A percentile compares a stretch with the other conserved stretches of the same genome.
Conservation (phyloP, 2,113 vertebrate species). For the Mastomys coucha region DNA sequence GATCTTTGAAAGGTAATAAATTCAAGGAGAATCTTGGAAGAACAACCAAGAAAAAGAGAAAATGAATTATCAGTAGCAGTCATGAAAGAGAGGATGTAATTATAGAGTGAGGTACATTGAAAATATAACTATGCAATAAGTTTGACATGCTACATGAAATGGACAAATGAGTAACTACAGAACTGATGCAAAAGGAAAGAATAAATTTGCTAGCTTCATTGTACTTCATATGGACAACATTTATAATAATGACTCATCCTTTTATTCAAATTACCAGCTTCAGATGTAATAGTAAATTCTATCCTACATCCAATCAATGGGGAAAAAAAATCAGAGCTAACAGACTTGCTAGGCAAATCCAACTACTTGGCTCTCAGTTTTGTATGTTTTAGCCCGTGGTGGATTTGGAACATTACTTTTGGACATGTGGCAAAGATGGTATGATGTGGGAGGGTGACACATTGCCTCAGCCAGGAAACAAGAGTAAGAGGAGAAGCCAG, state of each 20-base stretch:
- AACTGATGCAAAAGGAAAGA: not conserved
- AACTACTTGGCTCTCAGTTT: not conserved
- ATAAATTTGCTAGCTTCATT: not conserved
- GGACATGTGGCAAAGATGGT: not conserved
- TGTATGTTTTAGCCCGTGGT: not conserved
- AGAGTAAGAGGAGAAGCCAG: not conserved
- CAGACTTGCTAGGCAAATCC: not conserved
- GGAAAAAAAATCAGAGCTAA: not conserved
- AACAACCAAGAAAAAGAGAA: not conserved
- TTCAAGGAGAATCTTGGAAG: not conserved
- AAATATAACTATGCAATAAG: not conserved
- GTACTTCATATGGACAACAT: not conserved
- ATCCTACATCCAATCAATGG: not conserved
- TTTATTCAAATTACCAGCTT: not conserved
- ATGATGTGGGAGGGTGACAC: not conserved
- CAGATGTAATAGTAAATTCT: not conserved
- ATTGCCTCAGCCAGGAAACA: not conserved
- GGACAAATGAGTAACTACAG: not conserved
- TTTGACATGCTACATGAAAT: not conserved
- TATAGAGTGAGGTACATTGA: not conserved
- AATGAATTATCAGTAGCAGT: not conserved
- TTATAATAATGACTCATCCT: not conserved
- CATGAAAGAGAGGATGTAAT: conserved; percentile 18
- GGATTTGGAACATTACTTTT: not conserved
- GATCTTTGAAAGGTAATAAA: not conserved